phyloP scores from a whole-genome alignment of 2,888 invertebrate genomes.

The Pelosia muscerda region DNA sequence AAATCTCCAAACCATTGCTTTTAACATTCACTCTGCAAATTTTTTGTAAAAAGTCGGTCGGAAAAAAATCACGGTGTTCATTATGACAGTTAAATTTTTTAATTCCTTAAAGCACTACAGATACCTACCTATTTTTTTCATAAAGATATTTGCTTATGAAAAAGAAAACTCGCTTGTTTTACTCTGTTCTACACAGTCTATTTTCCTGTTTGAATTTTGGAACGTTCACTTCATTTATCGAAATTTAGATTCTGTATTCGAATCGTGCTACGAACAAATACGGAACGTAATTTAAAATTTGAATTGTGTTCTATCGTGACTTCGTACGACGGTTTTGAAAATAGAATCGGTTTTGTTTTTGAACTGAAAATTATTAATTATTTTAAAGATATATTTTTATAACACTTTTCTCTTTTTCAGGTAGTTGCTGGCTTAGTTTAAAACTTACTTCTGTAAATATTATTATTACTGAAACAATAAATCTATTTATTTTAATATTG shows the following conservation, averaged over 20 bases:
- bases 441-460: background rate
- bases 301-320: slow-evolving; percentile 28
- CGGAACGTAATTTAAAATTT: slow-evolving; percentile 27
- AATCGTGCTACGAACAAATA: slow-evolving; percentile 24
- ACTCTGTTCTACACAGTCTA: background rate
- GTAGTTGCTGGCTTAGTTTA: background rate
- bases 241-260: slow-evolving; percentile 37
- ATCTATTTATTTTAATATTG: background rate
- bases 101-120: too few relatives aligned
- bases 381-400: too few relatives aligned
- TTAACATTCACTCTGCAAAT: too few relatives aligned
- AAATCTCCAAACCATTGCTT: background rate
- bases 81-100: too few relatives aligned
- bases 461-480: background rate
- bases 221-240: slow-evolving; percentile 11
- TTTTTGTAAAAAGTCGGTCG: too few relatives aligned
- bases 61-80: too few relatives aligned
- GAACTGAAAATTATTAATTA: slow-evolving; percentile 4
- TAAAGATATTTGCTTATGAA: too few relatives aligned
- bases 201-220: background rate
- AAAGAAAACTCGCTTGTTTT: too few relatives aligned
- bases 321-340: slow-evolving; percentile 30
- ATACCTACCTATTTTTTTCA: too few relatives aligned
- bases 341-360: slow-evolving; percentile 18
- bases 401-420: background rate